Percentiles rank a stretch among this genome's conserved stretches.
Conservation (phyloP, 2,797 vertebrate genomes). For the Lindbergichthys nudifrons region DNA sequence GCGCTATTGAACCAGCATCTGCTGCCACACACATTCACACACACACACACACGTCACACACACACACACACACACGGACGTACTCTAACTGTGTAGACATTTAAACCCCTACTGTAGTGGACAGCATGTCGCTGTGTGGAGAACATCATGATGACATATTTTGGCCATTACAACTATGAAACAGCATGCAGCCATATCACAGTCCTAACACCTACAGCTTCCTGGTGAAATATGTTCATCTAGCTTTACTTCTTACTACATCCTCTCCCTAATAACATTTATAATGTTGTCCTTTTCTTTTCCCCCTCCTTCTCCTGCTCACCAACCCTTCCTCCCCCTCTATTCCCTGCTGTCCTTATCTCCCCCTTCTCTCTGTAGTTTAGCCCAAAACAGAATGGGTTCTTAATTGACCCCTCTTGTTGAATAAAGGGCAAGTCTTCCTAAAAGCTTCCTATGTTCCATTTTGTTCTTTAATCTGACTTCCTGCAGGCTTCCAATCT, state of each 20-base stretch:
- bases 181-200: conserved; percentile 37
- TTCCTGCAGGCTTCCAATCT: background rate
- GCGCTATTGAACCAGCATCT: conserved; percentile 73
- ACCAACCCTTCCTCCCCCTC: background rate
- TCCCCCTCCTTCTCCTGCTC: background rate
- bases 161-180: conserved; percentile 53
- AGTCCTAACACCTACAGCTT: conserved; percentile 40
- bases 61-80: conserved; percentile 4
- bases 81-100: conserved; percentile 39
- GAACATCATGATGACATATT: conserved; percentile 56
- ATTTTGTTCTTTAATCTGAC: background rate
- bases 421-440: conserved; percentile 38
- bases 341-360: background rate
- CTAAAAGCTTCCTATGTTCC: background rate
- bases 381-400: conserved; percentile 29
- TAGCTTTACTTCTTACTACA: background rate
- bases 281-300: background rate
- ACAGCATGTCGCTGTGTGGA: conserved; percentile 51
- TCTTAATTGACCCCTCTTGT: conserved; percentile 45
- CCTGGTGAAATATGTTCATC: conserved; percentile 10
- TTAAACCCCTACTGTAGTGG: conserved; percentile 64
- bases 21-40: conserved; percentile 40
- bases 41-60: conserved; percentile 11
- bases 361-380: conserved; percentile 1
- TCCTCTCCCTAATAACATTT: background rate